Percentiles rank a stretch among this genome's conserved stretches.
Conservation (phyloP, 2,888 invertebrate genomes). For the Pimpla rufipes region DNA sequence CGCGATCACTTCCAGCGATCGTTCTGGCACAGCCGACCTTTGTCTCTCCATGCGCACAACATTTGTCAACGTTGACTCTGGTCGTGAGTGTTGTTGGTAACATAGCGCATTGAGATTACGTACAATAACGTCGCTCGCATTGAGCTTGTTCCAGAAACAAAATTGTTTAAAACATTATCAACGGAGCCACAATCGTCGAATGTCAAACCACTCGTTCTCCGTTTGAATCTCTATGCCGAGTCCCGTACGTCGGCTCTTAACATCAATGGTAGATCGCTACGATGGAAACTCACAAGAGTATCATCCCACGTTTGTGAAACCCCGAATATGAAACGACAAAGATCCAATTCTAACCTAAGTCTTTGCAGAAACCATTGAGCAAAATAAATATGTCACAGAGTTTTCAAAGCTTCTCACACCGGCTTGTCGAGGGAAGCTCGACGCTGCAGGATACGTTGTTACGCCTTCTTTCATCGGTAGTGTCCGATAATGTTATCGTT, state of each 20-base stretch:
- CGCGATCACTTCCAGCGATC: background rate
- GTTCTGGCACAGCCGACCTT: background rate
- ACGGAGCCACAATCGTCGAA: background rate
- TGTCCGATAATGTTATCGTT: conserved; percentile 46
- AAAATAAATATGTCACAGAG: background rate
- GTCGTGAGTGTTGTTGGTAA: no score
- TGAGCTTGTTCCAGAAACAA: no score
- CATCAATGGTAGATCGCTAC: background rate
- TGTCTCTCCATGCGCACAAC: no score
- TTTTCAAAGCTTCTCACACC: no score
- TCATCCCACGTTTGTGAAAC: background rate
- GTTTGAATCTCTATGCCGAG: background rate
- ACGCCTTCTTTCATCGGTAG: conserved; percentile 48
- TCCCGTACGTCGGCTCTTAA: background rate
- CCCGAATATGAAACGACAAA: background rate
- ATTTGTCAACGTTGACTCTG: no score
- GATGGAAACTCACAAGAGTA: background rate
- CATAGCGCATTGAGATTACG: no score
- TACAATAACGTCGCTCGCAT: no score
- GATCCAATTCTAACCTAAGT: background rate
- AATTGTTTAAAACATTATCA: background rate
- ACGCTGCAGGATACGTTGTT: background rate
- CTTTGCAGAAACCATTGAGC: background rate
- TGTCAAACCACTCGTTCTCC: background rate
- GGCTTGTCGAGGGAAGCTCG: background rate